phyloP scores from a whole-genome alignment of 2,888 invertebrate species.

The Drosophila vallismaia region DNA sequence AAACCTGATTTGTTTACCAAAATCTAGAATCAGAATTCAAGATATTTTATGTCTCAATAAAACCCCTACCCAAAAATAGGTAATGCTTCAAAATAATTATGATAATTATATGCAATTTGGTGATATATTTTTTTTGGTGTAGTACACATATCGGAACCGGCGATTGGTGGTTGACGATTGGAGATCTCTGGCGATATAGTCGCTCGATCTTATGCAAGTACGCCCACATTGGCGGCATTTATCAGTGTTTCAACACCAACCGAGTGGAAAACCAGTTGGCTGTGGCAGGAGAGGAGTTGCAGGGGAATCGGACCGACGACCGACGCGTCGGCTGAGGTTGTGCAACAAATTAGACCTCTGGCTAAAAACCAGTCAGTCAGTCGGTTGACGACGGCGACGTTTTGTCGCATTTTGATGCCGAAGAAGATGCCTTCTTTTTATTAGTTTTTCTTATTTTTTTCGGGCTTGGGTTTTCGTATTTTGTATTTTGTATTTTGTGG shows the following conservation, averaged over 20 bases:
- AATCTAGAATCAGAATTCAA: too few relatives aligned
- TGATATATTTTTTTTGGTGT: not conserved
- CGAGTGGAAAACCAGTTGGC: conserved; percentile 35
- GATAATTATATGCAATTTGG: not conserved
- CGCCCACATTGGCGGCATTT: conserved; percentile 40
- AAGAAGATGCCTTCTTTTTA: conserved; percentile 44
- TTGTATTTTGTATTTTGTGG: too few relatives aligned
- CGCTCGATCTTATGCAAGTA: conserved; percentile 36
- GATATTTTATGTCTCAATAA: too few relatives aligned
- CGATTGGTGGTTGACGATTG: not conserved
- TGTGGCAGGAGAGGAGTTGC: too few relatives aligned
- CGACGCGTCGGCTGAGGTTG: conserved; percentile 35
- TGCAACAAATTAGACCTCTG: conserved; percentile 54
- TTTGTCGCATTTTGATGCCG: conserved; percentile 46
- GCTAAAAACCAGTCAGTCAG: conserved; percentile 62
- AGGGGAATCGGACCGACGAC: too few relatives aligned
- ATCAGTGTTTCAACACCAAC: conserved; percentile 33
- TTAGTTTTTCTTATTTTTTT: conserved; percentile 39
- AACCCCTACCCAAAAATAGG: not conserved
- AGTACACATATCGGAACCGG: not conserved
- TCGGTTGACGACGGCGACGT: conserved; percentile 49
- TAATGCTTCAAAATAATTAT: not conserved
- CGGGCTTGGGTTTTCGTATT: too few relatives aligned
- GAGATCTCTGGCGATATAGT: conserved; percentile 8
- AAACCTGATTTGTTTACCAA: too few relatives aligned